Percentiles rank a stretch among this genome's conserved stretches.
These are phyloP conservation scores for Brachionus rotundiformis DNA, from an alignment of 1,140 invertebrate genomes.

Conservation along the genomic window DNA sequence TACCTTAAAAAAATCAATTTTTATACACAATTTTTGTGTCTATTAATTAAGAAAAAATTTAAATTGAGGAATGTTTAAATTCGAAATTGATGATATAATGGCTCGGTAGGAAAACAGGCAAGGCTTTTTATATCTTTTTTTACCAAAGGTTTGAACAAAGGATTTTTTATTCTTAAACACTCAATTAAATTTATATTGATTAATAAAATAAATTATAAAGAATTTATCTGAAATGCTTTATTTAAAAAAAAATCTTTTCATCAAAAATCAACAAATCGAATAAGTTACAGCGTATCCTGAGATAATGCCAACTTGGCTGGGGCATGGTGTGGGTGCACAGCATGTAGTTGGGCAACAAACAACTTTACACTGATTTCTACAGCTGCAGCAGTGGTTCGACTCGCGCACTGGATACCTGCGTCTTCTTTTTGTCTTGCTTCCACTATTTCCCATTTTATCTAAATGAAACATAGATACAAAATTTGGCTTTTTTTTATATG, in stretches of 20 bases:
- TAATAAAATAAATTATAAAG: not conserved
- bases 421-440: not conserved
- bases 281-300: constrained; percentile 1
- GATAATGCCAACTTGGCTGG: not conserved
- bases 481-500: not conserved
- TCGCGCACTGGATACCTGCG: not conserved
- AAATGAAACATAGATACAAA: not conserved
- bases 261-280: not conserved
- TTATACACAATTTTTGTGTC: not conserved
- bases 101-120: not conserved
- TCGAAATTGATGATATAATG: not conserved
- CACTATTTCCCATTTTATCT: constrained; percentile 14
- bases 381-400: not conserved
- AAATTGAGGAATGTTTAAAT: not conserved
- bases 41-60: not conserved
- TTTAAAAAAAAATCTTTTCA: not conserved
- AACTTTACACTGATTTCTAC: constrained; percentile 23
- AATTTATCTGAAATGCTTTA: not conserved
- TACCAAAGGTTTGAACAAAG: not conserved
- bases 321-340: not conserved
- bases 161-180: not conserved
- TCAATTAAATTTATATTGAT: no score
- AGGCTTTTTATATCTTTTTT: not conserved
- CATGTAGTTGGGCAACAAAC: not conserved
- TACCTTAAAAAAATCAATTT: not conserved